These are phyloP conservation scores for Epizoanthus scotinus DNA, from an alignment of 92 coral and sea anemone genomes.

Conservation along the genomic window DNA sequence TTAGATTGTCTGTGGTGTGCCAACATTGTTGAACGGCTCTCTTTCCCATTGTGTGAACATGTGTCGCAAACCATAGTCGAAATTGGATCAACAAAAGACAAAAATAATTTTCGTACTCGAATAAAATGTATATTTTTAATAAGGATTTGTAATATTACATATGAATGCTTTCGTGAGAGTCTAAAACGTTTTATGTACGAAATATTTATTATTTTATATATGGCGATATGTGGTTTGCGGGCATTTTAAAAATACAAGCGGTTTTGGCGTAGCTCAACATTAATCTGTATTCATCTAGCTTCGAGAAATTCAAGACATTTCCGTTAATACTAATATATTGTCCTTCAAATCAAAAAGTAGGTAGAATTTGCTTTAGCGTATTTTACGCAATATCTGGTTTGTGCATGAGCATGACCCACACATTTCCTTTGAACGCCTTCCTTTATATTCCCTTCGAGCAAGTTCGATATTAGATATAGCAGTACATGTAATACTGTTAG, in stretches of 20 bases:
- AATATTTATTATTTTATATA: too few relatives aligned
- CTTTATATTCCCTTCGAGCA: neutral
- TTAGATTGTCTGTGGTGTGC: too few relatives aligned
- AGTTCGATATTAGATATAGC: neutral
- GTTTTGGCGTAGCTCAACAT: neutral
- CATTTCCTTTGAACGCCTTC: neutral
- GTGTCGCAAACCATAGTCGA: neutral
- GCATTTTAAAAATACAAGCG: neutral
- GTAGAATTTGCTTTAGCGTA: too few relatives aligned
- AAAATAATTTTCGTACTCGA: too few relatives aligned
- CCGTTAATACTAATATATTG: conserved; percentile 31
- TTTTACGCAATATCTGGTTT: too few relatives aligned
- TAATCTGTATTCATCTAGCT: neutral
- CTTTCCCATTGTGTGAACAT: conserved; percentile 14
- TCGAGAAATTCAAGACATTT: conserved; percentile 10
- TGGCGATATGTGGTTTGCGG: neutral
- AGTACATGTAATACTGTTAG: too few relatives aligned
- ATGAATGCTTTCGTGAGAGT: neutral
- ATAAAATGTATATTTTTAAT: neutral
- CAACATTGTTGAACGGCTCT: neutral
- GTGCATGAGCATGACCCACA: neutral
- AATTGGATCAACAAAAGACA: neutral
- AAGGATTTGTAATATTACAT: neutral
- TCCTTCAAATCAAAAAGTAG: neutral
- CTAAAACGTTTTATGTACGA: neutral